Percentiles rank a stretch among this genome's conserved stretches.
phyloP scores from a whole-genome alignment of 2,888 invertebrate genomes.

The Alviniconcha strummeri region DNA sequence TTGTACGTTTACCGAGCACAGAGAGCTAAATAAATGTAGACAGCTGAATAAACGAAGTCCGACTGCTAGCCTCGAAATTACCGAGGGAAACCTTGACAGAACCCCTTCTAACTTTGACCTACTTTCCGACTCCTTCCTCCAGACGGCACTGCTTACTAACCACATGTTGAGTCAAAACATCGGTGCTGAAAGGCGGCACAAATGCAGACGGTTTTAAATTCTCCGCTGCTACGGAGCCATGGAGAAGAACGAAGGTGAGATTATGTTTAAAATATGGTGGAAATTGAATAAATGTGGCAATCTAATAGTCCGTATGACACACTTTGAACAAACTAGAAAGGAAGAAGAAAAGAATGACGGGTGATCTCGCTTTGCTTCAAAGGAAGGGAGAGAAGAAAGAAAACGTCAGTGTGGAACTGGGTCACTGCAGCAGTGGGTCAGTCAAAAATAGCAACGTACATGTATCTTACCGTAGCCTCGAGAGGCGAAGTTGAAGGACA shows the following conservation, averaged over 20 bases:
- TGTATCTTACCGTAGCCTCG: not conserved
- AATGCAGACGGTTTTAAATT: conserved; percentile 18
- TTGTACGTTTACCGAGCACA: no score
- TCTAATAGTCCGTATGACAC: not conserved
- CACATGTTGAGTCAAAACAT: conserved; percentile 37
- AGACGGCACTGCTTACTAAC: conserved; percentile 24
- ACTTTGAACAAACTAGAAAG: not conserved
- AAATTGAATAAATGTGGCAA: not conserved
- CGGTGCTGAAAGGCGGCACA: conserved; percentile 16
- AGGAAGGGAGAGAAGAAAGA: conserved; percentile 20
- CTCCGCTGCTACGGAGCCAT: conserved; percentile 4
- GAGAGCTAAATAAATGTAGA: no score
- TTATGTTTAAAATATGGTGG: not conserved
- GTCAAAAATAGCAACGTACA: conserved; percentile 30
- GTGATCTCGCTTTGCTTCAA: not conserved
- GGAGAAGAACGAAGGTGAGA: conserved; percentile 25
- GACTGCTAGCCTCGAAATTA: no score
- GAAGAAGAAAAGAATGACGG: not conserved
- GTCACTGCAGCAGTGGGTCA: conserved; percentile 28
- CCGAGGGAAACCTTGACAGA: no score
- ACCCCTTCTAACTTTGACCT: conserved; percentile 16
- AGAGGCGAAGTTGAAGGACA: not conserved
- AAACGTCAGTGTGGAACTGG: conserved; percentile 21
- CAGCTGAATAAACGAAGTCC: no score
- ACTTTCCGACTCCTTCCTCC: conserved; percentile 19